phyloP scores from a whole-genome alignment of 2,113 vertebrate species.

The Halcyon senegalensis region DNA sequence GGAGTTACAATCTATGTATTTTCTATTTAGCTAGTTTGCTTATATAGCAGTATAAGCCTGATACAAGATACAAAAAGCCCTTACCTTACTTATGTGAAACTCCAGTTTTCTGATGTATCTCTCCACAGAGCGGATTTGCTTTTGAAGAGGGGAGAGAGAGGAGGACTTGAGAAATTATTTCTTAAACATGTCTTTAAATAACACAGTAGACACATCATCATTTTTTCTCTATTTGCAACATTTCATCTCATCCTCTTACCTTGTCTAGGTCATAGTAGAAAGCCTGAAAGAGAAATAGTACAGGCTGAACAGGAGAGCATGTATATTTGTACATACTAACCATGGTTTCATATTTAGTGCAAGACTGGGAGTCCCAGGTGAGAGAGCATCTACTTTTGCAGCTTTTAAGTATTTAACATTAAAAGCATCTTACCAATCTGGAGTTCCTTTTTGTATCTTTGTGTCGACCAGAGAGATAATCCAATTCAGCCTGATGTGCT shows the following conservation, averaged over 20 bases:
- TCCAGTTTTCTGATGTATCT: conserved; percentile 90
- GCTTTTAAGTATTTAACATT: not conserved
- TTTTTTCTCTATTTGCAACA: not conserved
- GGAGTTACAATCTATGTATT: not conserved
- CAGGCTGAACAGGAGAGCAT: not conserved
- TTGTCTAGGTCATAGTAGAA: conserved; percentile 97
- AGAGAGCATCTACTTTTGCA: not conserved
- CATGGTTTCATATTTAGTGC: rapidly evolving
- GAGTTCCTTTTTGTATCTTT: conserved; percentile 90
- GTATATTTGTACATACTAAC: not conserved
- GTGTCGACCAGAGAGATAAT: conserved; percentile 87
- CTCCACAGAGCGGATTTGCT: conserved; percentile 92
- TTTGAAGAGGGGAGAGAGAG: not conserved
- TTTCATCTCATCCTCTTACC: conserved; percentile 72
- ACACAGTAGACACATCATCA: not conserved
- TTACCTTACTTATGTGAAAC: conserved; percentile 97
- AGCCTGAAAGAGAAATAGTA: conserved; percentile 78
- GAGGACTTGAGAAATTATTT: not conserved
- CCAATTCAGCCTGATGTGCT: conserved; percentile 88
- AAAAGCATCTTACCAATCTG: conserved; percentile 84
- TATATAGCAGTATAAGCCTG: not conserved
- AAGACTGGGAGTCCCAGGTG: not conserved
- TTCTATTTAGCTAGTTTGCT: not conserved
- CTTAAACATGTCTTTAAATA: not conserved
- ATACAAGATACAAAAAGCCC: not conserved